Conservation (phyloP, 1,140 invertebrate species). For the Tetramorium simillimum region DNA sequence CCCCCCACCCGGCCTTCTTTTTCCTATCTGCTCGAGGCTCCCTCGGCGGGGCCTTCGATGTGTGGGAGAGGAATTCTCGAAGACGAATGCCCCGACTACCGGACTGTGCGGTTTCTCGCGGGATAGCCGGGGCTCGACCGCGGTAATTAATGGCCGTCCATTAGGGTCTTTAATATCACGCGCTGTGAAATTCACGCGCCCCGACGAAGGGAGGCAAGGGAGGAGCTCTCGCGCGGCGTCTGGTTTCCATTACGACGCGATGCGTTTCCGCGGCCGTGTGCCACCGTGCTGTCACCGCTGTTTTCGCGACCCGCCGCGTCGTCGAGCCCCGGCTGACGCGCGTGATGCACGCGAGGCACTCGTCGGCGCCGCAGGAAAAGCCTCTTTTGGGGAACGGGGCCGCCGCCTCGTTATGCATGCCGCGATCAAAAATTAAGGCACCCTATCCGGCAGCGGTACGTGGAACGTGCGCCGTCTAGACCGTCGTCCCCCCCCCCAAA, state of each 20-base stretch:
- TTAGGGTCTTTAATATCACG: conserved; percentile 83
- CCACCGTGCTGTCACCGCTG: neutral
- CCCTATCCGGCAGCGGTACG: conserved; percentile 5
- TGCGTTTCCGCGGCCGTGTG: neutral
- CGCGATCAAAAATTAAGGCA: conserved; percentile 37
- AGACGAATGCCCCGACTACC: conserved; percentile 80
- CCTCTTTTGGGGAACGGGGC: neutral
- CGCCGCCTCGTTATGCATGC: neutral
- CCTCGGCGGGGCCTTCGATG: conserved; percentile 75
- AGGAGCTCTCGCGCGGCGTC: conserved; percentile 27
- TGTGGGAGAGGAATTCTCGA: conserved; percentile 81
- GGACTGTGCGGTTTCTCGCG: conserved; percentile 68
- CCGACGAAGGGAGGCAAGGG: neutral
- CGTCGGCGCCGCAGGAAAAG: neutral
- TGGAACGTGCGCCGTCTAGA: neutral
- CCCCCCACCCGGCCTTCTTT: neutral
- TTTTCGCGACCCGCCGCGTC: neutral
- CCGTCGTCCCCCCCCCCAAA: no score
- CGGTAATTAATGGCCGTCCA: conserved; percentile 82
- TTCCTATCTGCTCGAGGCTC: neutral
- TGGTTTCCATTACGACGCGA: conserved; percentile 25
- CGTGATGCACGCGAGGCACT: neutral
- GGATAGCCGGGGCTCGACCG: conserved; percentile 53
- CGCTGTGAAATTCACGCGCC: conserved; percentile 78
- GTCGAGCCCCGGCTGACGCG: neutral